Evolutionary conservation across 2,888 invertebrate species (phyloP), one percentile per base, ranked within the genome.

Genomic region (Yponomeuta plumbellus): DNA sequence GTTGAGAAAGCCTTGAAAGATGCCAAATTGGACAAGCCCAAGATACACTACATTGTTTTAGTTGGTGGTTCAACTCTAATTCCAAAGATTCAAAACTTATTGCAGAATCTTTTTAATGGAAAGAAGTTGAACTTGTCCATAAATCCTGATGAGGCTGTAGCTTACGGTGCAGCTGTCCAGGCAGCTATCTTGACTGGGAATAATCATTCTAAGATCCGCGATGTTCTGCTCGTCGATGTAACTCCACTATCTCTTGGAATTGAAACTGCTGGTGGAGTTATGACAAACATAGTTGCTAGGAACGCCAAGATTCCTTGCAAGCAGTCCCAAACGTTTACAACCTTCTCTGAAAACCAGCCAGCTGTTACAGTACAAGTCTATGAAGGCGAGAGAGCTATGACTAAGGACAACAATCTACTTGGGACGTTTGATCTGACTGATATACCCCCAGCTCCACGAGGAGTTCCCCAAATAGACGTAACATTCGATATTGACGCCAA

Each of bases 21-120:
- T 77, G 96, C 96, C 0, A 95, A 96, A 76, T 85, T 96, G 85
- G 95, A 95, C 76, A 96, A 96, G 75, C 85, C 82, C 11, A 84
- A 92, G 23, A 95, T 96, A 68, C 92, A 96, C 74, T 96, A 96
- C 71, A 93, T 97, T 4, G 96, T 97, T 0, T 84, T 97, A 61
- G 96, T 96, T 8, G 96, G 97, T 11, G 97, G 96, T 4, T 96
- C 96, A 0, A 96, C 94, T 0, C 93, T 96, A 64, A 96, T 96
- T 68, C 96, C 96, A 0, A 96, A 96, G 83, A 93, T 96, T 68
- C 96, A 96, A 79, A 94, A 86, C 71, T 84, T 96, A 71, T 82
- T 96, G 13, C 94, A 95, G 81, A 94, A 94, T 75, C 96, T 94
- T 84, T 96, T 96, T 84, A 93, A 93, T 72, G 94, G 95, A 0